phyloP scores from a whole-genome alignment of 2,113 vertebrate species.

The Pteruthius melanotis region DNA sequence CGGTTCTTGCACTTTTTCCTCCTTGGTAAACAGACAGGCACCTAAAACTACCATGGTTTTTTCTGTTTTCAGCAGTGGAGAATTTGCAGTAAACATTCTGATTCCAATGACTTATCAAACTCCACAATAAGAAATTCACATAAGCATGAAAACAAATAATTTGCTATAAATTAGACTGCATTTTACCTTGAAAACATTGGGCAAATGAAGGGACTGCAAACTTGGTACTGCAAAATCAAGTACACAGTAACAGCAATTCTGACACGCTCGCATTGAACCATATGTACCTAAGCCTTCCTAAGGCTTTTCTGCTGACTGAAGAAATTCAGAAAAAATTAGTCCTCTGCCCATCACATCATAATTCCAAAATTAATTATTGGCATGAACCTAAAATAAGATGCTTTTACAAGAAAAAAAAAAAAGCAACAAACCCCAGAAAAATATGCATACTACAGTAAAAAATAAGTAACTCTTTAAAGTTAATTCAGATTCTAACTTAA shows the following conservation, averaged over 20 bases:
- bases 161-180: neutral
- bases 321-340: neutral
- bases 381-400: neutral
- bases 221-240: neutral
- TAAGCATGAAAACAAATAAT: neutral
- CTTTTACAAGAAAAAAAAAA: neutral
- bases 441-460: neutral
- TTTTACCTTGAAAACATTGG: neutral
- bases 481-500: neutral
- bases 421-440: neutral
- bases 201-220: neutral
- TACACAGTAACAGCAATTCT: neutral
- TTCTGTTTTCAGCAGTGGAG: neutral
- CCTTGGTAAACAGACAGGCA: neutral
- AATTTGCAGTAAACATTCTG: neutral
- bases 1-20: neutral
- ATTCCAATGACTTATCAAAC: neutral
- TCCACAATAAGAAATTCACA: neutral
- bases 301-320: neutral
- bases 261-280: rapidly evolving
- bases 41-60: neutral
- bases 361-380: neutral
- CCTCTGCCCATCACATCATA: neutral
- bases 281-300: neutral
- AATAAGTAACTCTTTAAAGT: neutral